These are phyloP conservation scores for Morpho helenor DNA, from an alignment of 2,888 invertebrate genomes.

Conservation along the genomic window DNA sequence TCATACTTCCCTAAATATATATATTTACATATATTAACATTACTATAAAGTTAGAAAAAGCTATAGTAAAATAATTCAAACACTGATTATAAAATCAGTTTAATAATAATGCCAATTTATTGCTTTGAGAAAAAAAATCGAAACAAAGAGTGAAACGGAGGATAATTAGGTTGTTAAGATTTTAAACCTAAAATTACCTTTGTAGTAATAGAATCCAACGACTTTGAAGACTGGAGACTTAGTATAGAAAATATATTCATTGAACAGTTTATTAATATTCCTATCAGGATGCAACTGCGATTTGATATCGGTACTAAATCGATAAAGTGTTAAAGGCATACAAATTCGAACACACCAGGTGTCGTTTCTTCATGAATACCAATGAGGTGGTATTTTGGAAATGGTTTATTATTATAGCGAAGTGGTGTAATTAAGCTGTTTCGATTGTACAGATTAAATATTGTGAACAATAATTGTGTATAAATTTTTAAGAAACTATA, in stretches of 20 bases:
- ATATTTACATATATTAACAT: too few relatives aligned
- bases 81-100: too few relatives aligned
- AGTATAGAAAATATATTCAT: constrained; percentile 9
- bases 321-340: constrained; percentile 55
- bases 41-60: too few relatives aligned
- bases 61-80: too few relatives aligned
- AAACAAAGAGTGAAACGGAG: too few relatives aligned
- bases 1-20: too few relatives aligned
- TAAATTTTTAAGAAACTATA: too few relatives aligned
- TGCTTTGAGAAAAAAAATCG: too few relatives aligned
- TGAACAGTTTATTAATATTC: constrained; percentile 10
- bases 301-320: constrained; percentile 74
- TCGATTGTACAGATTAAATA: constrained; percentile 1
- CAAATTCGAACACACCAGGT: constrained; percentile 51
- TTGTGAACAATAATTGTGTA: too few relatives aligned
- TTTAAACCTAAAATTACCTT: too few relatives aligned
- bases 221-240: neutral
- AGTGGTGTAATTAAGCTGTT: constrained; percentile 11
- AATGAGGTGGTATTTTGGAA: constrained; percentile 47
- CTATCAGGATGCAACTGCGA: constrained; percentile 45
- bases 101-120: too few relatives aligned
- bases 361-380: constrained; percentile 46
- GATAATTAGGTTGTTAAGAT: too few relatives aligned
- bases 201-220: neutral
- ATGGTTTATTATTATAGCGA: constrained; percentile 20